Base-by-base conservation (phyloP, 2,113 vertebrate species). In the Bambusicola thoracicus region DNA sequence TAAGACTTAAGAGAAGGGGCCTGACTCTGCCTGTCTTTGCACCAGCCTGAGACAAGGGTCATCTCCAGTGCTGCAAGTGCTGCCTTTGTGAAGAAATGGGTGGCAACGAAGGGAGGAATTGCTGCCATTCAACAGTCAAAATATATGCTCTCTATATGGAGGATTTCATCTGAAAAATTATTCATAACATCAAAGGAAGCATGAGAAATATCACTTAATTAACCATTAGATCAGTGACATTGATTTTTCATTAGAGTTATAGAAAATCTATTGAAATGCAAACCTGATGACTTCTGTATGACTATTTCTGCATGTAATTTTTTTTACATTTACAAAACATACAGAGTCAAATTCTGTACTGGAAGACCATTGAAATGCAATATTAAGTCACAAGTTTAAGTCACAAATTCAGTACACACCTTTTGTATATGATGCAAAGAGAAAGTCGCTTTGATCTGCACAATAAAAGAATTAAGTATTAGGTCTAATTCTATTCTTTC, bases 81-180 rank as follows among this genome's bases (percentile, higher is more conserved):
- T 55, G 51, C 38, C 34, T 58, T 78, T 72, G 13, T 22, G 30
- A 41, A 87, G 29, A 27, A 49, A 24, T 36, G 32, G 55, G 36
- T 20, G 8, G 3, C 44, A 38, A 8, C 0, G 0, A 59, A 25
- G 34, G 76, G 41, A 81, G 56, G 43, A 81, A 7, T 4, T 49
- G 56, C 56, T 93, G 34, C 66, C 72, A 18, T 62, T 79, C 59
- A 85, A 22, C 20, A 16, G 0, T 18, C 27, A 20, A 70, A 81
- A 67, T 32, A 49, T 3, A 41, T 34, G 21, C 8, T 63, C 32
- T 36, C 77, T 56, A 16, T 43, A 16, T 5, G 27, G 58, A 18
- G 5, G 11, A 79, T 87, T 86, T 93, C 43, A 43, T 48, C 8
- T 36, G 53, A 70, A 81, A 89, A 67, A 69, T 2, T 41, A 30